Evolutionary conservation across 2,797 vertebrate genomes (phyloP), one percentile per base, ranked within the genome.

Genomic region (Clarias pachynema): DNA sequence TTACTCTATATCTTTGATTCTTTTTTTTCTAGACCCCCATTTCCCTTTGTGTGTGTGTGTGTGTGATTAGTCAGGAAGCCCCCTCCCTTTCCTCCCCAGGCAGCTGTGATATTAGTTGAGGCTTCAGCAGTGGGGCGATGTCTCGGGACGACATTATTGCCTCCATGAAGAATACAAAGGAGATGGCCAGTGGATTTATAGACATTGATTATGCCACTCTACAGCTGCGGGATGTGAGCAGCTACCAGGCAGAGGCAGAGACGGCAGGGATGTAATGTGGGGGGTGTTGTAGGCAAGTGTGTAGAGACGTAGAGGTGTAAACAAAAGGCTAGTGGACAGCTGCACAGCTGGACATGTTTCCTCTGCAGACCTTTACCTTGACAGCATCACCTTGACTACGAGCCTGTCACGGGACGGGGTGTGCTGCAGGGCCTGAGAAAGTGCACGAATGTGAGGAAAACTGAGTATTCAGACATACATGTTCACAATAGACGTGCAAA

Each of bases 101-200:
- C 8, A 59, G 77, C 31, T 62, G 40, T 70, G 77, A 85, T 88
- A 73, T 84, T 84, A 80, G 78, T 81, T 82, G 62, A 66, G 78
- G 66, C 62, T 84, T 87, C 31, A 73, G 80, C 69, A 24, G 74
- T 79, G 49, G 75, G 83, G 65, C 70, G 56, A 62, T 80, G 77
- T 88, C 88, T 87, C 86, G 86, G 62, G 63, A 81, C 1, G 68
- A 70, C 85, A 77, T 89, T 87, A 90, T 88, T 89, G 84, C 86
- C 83, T 88, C 68, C 16, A 69, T 22, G 56, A 73, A 84, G 86
- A 91, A 89, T 88, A 90, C 85, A 89, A 89, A 89, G 87, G 86
- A 85, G 73, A 49, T n/a, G 80, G 79, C 83, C 85, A 84, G 82
- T 89, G 81, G 90, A 91, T 91, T 90, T 91, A 91, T 91, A 82